phyloP scores from a whole-genome alignment of 2,797 vertebrate species.

The Botia kubotai region DNA sequence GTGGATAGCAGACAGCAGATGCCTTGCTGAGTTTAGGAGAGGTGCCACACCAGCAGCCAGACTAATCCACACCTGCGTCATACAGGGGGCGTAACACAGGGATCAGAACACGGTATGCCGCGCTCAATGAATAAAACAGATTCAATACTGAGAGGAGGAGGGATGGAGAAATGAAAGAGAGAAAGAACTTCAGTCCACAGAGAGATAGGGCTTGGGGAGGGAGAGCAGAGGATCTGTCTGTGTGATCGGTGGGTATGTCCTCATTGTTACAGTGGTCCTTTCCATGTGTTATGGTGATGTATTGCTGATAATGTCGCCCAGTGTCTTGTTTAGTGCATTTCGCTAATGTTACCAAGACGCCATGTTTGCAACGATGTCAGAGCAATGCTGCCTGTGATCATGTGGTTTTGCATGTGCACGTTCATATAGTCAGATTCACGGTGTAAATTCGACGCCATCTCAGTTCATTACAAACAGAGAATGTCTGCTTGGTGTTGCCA shows the following conservation, averaged over 20 bases:
- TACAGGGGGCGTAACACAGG: constrained; percentile 92
- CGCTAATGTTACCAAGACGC: constrained; percentile 30
- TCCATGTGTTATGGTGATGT: constrained; percentile 68
- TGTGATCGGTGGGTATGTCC: constrained; percentile 80
- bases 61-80: constrained; percentile 98
- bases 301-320: constrained; percentile 52
- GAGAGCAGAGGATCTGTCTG: constrained; percentile 73
- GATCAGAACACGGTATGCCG: constrained; percentile 80
- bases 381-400: constrained; percentile 39
- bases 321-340: constrained; percentile 49
- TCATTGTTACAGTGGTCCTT: constrained; percentile 76
- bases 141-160: constrained; percentile 71
- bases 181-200: constrained; percentile 76
- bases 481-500: constrained; percentile 16
- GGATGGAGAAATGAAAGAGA: constrained; percentile 64
- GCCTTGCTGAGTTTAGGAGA: constrained; percentile 90
- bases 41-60: constrained; percentile 90
- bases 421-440: constrained; percentile 17
- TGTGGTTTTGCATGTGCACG: constrained; percentile 43
- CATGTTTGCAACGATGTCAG: constrained; percentile 44
- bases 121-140: constrained; percentile 55
- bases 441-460: constrained; percentile 35
- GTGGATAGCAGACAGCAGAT: constrained; percentile 78
- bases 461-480: constrained; percentile 17
- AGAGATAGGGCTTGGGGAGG: constrained; percentile 71